Percentiles rank a stretch among this genome's conserved stretches.
phyloP scores from a whole-genome alignment of 2,888 invertebrate species.

The Hemicrepidius hirtus region DNA sequence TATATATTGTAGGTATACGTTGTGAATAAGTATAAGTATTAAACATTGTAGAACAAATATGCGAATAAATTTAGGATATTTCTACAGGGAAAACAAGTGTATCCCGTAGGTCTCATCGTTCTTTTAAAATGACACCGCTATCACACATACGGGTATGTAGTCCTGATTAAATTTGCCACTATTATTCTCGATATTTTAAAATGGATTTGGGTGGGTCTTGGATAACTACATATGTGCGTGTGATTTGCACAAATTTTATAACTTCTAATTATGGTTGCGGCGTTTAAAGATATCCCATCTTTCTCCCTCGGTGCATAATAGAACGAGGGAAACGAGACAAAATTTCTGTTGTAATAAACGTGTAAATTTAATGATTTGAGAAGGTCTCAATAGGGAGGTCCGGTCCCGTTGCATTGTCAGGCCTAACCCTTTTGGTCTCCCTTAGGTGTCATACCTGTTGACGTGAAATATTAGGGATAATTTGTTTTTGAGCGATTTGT shows the following conservation, averaged over 20 bases:
- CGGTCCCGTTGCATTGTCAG: conserved; percentile 45
- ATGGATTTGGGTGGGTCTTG: conserved; percentile 62
- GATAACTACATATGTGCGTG: conserved; percentile 64
- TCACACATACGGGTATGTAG: conserved; percentile 68
- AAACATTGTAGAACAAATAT: conserved; percentile 47
- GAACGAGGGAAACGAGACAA: conserved; percentile 43
- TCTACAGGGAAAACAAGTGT: conserved; percentile 67
- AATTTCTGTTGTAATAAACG: conserved; percentile 48
- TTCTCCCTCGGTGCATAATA: neutral
- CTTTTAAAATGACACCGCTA: conserved; percentile 71
- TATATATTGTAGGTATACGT: conserved; percentile 17
- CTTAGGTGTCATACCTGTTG: conserved; percentile 60
- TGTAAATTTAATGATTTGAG: conserved; percentile 58
- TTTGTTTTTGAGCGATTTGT: conserved; percentile 68
- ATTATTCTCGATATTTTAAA: conserved; percentile 67
- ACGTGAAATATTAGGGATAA: conserved; percentile 62
- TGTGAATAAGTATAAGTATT: conserved; percentile 31
- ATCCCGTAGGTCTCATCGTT: conserved; percentile 71
- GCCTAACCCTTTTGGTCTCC: conserved; percentile 59
- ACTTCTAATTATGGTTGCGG: conserved; percentile 42
- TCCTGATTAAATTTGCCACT: conserved; percentile 71
- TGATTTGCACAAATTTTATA: conserved; percentile 59
- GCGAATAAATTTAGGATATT: conserved; percentile 68
- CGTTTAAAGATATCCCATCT: conserved; percentile 24
- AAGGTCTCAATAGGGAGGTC: conserved; percentile 56